Percentiles rank a stretch among this genome's conserved stretches.
Evolutionary conservation across 2,797 vertebrate genomes (phyloP).

Genomic region (Parauchenoglanis ngamensis): DNA sequence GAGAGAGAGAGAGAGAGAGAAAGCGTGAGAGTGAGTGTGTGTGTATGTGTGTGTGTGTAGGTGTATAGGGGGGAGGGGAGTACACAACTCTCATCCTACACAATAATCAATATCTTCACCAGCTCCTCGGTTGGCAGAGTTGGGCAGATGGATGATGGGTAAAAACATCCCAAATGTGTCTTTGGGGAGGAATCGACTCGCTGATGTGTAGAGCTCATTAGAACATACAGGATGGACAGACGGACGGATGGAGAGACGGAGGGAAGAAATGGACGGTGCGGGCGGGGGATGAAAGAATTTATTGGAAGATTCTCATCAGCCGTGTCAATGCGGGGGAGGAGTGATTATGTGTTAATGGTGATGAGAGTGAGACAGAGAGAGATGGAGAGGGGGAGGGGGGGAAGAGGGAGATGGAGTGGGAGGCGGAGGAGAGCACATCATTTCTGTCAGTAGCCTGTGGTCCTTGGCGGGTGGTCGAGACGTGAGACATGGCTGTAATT

Average conservation of each 20-base stretch:
- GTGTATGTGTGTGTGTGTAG: not conserved
- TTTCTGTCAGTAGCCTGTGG: conserved; percentile 54
- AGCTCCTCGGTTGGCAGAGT: conserved; percentile 40
- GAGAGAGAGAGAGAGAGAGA: not conserved
- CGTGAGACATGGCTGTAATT: conserved; percentile 41
- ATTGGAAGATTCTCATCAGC: conserved; percentile 53
- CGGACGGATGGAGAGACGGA: conserved; percentile 34
- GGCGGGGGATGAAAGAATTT: conserved; percentile 42
- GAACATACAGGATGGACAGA: conserved; percentile 42
- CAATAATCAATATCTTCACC: conserved; percentile 49
- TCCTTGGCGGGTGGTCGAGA: conserved; percentile 51
- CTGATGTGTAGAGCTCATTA: conserved; percentile 49
- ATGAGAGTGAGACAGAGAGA: conserved; percentile 49
- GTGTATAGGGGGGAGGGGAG: not conserved
- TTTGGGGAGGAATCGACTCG: conserved; percentile 20
- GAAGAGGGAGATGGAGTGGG: conserved; percentile 18
- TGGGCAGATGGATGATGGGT: conserved; percentile 38
- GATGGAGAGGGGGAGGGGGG: conserved; percentile 19
- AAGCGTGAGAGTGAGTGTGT: not conserved
- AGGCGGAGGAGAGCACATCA: conserved; percentile 60
- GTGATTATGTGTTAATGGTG: conserved; percentile 56
- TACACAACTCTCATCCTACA: conserved; percentile 39
- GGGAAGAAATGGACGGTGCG: not conserved
- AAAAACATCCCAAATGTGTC: conserved; percentile 43
- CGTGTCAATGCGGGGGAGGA: conserved; percentile 47